phyloP scores from a whole-genome alignment of 1,140 invertebrate genomes.

The Glossosoma conforme region DNA sequence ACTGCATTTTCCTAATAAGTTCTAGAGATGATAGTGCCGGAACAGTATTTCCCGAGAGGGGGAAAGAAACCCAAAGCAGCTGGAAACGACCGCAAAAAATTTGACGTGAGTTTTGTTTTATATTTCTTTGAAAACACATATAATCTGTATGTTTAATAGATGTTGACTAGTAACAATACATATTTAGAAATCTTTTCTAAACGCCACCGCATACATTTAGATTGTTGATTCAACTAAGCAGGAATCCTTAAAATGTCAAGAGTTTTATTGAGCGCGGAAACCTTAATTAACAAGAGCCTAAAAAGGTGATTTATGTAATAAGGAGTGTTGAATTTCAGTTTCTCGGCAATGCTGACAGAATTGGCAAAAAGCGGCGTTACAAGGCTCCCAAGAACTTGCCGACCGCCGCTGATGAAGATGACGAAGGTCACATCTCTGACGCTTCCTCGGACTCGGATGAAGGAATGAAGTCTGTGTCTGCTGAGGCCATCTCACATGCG shows the following conservation, averaged over 20 bases:
- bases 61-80: constrained; percentile 44
- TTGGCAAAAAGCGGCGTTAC: constrained; percentile 38
- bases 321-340: constrained; percentile 34
- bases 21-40: constrained; percentile 39
- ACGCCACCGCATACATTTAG: too few relatives aligned
- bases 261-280: too few relatives aligned
- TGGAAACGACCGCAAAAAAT: constrained; percentile 42
- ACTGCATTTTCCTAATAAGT: too few relatives aligned
- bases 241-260: too few relatives aligned
- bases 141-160: constrained; percentile 4
- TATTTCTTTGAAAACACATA: constrained; percentile 3
- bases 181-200: neutral
- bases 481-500: constrained; percentile 41
- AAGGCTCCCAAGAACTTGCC: constrained; percentile 37
- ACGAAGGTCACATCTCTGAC: constrained; percentile 44
- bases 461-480: constrained; percentile 39
- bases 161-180: neutral
- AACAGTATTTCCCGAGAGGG: constrained; percentile 51
- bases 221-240: too few relatives aligned
- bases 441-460: constrained; percentile 35
- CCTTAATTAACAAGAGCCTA: too few relatives aligned
- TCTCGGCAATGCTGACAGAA: constrained; percentile 41
- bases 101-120: constrained; percentile 40
- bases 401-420: constrained; percentile 37
- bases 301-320: constrained; percentile 2